These are phyloP conservation scores for Clunio marinus DNA, from an alignment of 2,888 invertebrate genomes.

Conservation along the genomic window DNA sequence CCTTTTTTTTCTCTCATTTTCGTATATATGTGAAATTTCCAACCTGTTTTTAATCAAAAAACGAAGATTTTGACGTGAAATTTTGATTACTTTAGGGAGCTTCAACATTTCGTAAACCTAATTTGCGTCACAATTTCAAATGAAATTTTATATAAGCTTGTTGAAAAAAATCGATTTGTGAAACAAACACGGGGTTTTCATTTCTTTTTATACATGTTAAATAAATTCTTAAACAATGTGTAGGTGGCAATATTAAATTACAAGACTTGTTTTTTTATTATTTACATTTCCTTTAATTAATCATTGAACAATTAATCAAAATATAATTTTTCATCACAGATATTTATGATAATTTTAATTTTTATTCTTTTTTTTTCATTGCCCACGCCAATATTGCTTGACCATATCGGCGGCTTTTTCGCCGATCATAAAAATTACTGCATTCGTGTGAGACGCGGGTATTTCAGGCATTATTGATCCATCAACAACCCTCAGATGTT, in stretches of 20 bases:
- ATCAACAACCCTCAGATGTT: conserved; percentile 55
- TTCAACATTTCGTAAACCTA: not conserved
- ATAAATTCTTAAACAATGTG: too few relatives aligned
- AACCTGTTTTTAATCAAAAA: not conserved
- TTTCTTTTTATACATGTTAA: not conserved
- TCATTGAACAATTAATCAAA: too few relatives aligned
- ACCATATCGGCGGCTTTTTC: conserved; percentile 59
- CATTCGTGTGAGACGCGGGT: conserved; percentile 57
- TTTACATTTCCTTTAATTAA: too few relatives aligned
- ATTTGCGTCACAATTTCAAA: too few relatives aligned
- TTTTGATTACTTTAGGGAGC: not conserved
- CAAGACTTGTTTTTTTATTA: too few relatives aligned
- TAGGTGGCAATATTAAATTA: too few relatives aligned
- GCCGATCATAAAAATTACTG: conserved; percentile 58
- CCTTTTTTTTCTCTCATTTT: not conserved
- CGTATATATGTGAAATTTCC: too few relatives aligned
- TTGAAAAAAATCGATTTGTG: too few relatives aligned
- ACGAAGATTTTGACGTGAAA: not conserved
- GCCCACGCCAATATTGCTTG: conserved; percentile 50
- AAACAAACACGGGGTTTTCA: not conserved
- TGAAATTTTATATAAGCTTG: not conserved
- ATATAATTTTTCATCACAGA: too few relatives aligned
- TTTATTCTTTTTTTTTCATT: too few relatives aligned
- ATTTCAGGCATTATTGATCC: conserved; percentile 60
- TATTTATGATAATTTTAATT: too few relatives aligned